phyloP scores from a whole-genome alignment of 2,113 vertebrate species.

The Bucco capensis region DNA sequence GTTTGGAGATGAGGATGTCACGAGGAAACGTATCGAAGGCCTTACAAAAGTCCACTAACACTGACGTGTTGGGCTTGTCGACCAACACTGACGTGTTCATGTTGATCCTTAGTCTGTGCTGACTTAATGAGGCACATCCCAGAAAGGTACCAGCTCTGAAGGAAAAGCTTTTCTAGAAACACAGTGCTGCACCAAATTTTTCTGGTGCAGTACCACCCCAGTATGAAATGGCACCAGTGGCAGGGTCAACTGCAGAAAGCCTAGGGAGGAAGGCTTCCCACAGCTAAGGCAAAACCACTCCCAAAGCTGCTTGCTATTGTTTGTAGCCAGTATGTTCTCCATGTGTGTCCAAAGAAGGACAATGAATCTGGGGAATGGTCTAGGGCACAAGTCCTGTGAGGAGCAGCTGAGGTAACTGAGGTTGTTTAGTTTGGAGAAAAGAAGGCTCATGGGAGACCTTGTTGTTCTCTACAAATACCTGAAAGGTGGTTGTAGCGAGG shows the following conservation, averaged over 20 bases:
- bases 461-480: background rate
- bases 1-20: too few relatives aligned
- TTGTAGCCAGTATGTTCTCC: background rate
- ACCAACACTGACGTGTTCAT: fast-evolving
- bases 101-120: background rate
- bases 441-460: background rate
- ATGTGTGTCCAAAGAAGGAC: background rate
- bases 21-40: too few relatives aligned
- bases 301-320: background rate
- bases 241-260: background rate
- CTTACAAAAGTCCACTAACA: too few relatives aligned
- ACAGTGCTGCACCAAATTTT: fast-evolving
- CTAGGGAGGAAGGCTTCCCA: background rate
- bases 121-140: background rate
- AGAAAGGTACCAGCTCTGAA: fast-evolving
- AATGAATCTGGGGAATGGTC: background rate
- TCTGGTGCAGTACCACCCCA: fast-evolving
- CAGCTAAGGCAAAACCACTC: background rate
- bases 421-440: background rate
- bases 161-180: background rate
- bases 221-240: background rate
- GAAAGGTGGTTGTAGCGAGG: background rate
- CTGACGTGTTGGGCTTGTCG: too few relatives aligned
- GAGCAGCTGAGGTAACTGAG: background rate
- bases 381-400: too few relatives aligned